Evolutionary conservation across 2,888 invertebrate genomes (phyloP).

Genomic region (Panzeria rudis): DNA sequence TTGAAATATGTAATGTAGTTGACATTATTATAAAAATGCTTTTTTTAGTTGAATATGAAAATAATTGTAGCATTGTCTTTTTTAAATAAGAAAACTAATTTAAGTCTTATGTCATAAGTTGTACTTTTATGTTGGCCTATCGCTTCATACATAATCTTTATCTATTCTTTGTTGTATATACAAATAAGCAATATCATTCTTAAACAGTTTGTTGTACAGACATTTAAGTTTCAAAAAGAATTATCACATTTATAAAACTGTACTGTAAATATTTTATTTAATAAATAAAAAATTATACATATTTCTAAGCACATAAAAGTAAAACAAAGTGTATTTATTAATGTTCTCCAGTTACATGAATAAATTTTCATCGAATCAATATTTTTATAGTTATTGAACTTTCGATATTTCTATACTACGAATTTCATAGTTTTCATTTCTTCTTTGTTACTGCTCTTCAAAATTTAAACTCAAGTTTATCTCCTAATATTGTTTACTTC

Average conservation of each 20-base stretch:
- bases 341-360: not conserved
- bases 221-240: constrained; percentile 12
- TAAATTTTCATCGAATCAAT: not conserved
- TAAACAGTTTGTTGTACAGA: not conserved
- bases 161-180: constrained; percentile 43
- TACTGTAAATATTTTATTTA: constrained; percentile 43
- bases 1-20: not conserved
- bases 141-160: not conserved
- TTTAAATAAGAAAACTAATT: constrained; percentile 29
- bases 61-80: constrained; percentile 5
- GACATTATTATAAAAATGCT: constrained; percentile 25
- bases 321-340: not conserved
- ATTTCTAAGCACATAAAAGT: constrained; percentile 9
- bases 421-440: no score
- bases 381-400: not conserved
- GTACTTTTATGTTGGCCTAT: not conserved
- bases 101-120: constrained; percentile 27
- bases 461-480: not conserved
- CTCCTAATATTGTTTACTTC: not conserved
- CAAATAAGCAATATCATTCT: not conserved
- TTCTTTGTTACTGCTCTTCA: not conserved
- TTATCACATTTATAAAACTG: constrained; percentile 8
- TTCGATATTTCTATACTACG: no score
- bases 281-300: constrained; percentile 8
- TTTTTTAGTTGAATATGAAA: constrained; percentile 9